A percentile compares a stretch with the other conserved stretches of the same genome.
These are phyloP conservation scores for Epinephelus cyanopodus DNA, from an alignment of 2,113 vertebrate genomes.

Conservation along the genomic window DNA sequence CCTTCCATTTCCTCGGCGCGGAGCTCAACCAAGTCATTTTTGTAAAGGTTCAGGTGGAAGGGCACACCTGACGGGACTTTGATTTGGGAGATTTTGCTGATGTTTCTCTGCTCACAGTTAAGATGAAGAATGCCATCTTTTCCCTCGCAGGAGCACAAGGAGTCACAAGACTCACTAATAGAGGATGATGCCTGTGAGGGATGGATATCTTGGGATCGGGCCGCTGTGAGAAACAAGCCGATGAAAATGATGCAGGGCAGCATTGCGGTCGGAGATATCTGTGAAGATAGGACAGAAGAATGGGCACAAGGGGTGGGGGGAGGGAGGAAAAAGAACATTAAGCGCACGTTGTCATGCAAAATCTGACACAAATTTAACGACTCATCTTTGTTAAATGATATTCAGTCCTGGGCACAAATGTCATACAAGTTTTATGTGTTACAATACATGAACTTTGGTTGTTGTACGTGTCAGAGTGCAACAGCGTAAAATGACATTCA, in stretches of 20 bases:
- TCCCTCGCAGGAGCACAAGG: constrained; percentile 91
- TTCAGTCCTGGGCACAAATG: not conserved
- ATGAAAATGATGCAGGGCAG: constrained; percentile 88
- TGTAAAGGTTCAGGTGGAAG: constrained; percentile 95
- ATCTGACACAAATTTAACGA: constrained; percentile 1
- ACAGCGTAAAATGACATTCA: constrained; percentile 31
- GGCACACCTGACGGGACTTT: constrained; percentile 89
- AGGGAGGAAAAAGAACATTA: constrained; percentile 28
- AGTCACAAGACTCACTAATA: constrained; percentile 88
- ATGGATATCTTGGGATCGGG: constrained; percentile 82
- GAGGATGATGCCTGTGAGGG: constrained; percentile 80
- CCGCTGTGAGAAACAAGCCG: constrained; percentile 81
- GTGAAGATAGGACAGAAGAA: constrained; percentile 50
- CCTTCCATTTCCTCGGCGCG: constrained; percentile 90
- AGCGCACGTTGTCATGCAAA: not conserved
- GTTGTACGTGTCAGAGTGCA: constrained; percentile 5
- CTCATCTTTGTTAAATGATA: constrained; percentile 26
- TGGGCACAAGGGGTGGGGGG: constrained; percentile 32
- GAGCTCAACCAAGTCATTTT: constrained; percentile 91
- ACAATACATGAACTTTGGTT: constrained; percentile 30
- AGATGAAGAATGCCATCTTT: constrained; percentile 92
- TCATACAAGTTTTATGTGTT: constrained; percentile 50
- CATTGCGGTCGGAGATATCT: constrained; percentile 87
- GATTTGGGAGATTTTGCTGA: constrained; percentile 92
- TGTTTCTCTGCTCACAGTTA: constrained; percentile 93